Conservation (phyloP, 2,113 vertebrate species). For the Verasper variegatus region DNA sequence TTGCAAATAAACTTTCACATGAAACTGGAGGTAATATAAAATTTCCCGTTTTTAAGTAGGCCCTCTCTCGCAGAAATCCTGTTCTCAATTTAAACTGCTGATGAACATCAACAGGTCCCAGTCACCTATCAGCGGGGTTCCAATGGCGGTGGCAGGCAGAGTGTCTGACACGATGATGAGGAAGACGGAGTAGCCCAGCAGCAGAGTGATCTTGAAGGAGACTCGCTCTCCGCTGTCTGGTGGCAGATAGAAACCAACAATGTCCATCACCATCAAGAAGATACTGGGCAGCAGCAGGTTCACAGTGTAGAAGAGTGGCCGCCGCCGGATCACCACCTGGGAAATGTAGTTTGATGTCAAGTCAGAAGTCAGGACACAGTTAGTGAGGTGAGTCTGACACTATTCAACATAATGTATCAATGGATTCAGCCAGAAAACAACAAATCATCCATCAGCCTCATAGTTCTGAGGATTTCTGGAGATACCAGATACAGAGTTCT, state of each 20-base stretch:
- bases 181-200: constrained; percentile 97
- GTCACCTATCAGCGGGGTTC: constrained; percentile 93
- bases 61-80: neutral
- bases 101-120: neutral
- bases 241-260: constrained; percentile 96
- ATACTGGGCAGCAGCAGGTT: constrained; percentile 94
- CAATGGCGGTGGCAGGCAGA: constrained; percentile 92
- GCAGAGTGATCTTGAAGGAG: constrained; percentile 97
- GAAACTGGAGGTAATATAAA: too few relatives aligned
- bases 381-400: neutral
- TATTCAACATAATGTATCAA: neutral
- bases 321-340: constrained; percentile 94
- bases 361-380: neutral
- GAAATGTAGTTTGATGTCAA: neutral
- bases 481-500: too few relatives aligned
- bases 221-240: constrained; percentile 96
- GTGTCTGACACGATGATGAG: constrained; percentile 98
- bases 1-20: neutral
- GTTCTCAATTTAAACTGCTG: neutral
- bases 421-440: too few relatives aligned
- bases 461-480: too few relatives aligned
- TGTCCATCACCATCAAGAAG: constrained; percentile 97
- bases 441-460: too few relatives aligned
- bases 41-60: too few relatives aligned
- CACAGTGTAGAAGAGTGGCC: constrained; percentile 94